phyloP scores from a whole-genome alignment of 2,113 vertebrate species.

The Tapirus terrestris region DNA sequence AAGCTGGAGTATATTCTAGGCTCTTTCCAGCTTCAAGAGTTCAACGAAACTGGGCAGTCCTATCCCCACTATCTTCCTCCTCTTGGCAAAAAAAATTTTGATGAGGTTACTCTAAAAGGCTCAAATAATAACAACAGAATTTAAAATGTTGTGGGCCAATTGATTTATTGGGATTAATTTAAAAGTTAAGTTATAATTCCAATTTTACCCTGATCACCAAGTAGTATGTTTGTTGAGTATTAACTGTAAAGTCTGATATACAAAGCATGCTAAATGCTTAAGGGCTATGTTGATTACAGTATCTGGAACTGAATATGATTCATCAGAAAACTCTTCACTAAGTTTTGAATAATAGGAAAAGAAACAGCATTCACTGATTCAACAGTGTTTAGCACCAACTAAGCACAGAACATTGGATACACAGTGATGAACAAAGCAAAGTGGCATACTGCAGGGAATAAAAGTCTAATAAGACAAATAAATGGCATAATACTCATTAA shows the following conservation, averaged over 20 bases:
- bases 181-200: slow-evolving; percentile 3
- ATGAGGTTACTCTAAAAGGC: slow-evolving; percentile 4
- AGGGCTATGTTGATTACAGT: neutral
- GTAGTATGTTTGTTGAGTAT: neutral
- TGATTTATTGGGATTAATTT: slow-evolving; percentile 9
- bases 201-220: slow-evolving; percentile 4
- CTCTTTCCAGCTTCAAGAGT: neutral
- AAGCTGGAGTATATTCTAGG: neutral
- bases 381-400: neutral
- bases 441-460: neutral
- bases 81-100: neutral
- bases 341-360: neutral
- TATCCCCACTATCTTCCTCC: neutral
- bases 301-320: neutral
- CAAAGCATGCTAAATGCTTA: neutral
- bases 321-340: neutral
- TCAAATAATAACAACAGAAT: neutral
- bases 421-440: neutral
- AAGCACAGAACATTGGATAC: neutral
- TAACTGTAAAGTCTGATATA: neutral
- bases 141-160: neutral
- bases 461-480: neutral
- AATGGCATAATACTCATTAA: neutral
- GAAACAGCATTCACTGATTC: neutral
- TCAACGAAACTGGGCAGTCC: neutral